Evolutionary conservation across 2,888 invertebrate species (phyloP).

Genomic region (Drosophila neotestacea): DNA sequence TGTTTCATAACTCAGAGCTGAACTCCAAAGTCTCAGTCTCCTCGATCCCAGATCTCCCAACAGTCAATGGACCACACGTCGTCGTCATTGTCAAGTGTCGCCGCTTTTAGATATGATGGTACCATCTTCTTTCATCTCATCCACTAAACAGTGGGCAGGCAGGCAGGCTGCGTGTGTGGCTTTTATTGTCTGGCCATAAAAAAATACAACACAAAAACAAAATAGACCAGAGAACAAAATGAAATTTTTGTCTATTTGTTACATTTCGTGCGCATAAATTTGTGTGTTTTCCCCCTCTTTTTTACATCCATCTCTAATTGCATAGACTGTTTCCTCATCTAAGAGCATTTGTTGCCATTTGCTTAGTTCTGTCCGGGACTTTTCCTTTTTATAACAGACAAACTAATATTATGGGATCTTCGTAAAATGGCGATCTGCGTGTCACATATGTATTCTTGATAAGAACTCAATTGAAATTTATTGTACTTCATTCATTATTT

Average conservation of each 20-base stretch:
- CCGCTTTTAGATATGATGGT: conserved; percentile 71
- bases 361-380: conserved; percentile 25
- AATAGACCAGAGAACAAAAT: conserved; percentile 47
- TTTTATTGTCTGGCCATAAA: conserved; percentile 73
- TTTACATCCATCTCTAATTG: conserved; percentile 65
- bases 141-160: conserved; percentile 38
- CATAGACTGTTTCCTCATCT: conserved; percentile 41
- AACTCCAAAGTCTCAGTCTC: conserved; percentile 19
- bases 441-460: background rate
- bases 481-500: conserved; percentile 2
- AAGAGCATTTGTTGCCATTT: conserved; percentile 17
- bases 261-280: conserved; percentile 65
- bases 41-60: conserved; percentile 17
- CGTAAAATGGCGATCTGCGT: too few relatives aligned
- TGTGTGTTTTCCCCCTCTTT: conserved; percentile 15
- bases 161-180: conserved; percentile 61
- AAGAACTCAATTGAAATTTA: conserved; percentile 2
- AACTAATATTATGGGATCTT: background rate
- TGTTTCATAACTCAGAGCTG: conserved; percentile 60
- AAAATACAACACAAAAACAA: conserved; percentile 38
- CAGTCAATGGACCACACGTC: conserved; percentile 67
- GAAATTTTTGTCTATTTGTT: conserved; percentile 64
- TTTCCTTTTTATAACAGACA: conserved; percentile 23
- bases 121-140: conserved; percentile 46
- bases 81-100: conserved; percentile 72